Evolutionary conservation across 1,140 invertebrate species (phyloP), one percentile per base, ranked within the genome.

Genomic region (Drosophila biarmipes): DNA sequence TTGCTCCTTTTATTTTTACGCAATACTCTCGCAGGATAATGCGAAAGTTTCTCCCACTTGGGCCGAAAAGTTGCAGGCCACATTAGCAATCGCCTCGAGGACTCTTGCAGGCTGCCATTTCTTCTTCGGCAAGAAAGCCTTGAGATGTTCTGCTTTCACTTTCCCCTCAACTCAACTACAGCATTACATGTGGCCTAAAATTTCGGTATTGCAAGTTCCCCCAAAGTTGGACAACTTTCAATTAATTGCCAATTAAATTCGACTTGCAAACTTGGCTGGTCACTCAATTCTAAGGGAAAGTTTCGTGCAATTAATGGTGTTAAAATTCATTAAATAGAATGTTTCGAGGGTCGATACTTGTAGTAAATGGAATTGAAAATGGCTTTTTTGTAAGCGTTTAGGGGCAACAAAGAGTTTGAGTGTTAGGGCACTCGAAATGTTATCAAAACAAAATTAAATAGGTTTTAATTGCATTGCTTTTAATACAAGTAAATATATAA

Each of bases 201-300:
- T 66, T 78, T 58, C 69, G 62, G 59, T 59, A 40, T 66, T 24
- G 17, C n/a, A 51, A 63, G 49, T 45, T 67, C 49, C 14, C 17
- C 57, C 48, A 73, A 73, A 82, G 45, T 76, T 82, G 34, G 15
- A 24, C 14, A 43, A 71, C 72, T 89, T 89, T 84, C 79, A 84
- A 89, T 87, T 87, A 87, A 87, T 78, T 89, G 62, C 59, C 85
- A 90, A 85, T 89, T 90, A 90, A 89, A 80, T 84, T 75, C 54
- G 29, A 43, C 34, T 19, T 37, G 40, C 31, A 15, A 69, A 67
- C 35, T 78, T 67, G 48, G 34, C 48, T 46, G 37, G 64, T 54
- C 64, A 68, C 34, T 66, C 31, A 21, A 7, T 52, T 27, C 10
- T 15, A 43, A 34, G 12, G 5, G 8, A 53, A 69, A 24, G 6